Conservation (phyloP, 2,888 invertebrate species). For the Neoascia interrupta region DNA sequence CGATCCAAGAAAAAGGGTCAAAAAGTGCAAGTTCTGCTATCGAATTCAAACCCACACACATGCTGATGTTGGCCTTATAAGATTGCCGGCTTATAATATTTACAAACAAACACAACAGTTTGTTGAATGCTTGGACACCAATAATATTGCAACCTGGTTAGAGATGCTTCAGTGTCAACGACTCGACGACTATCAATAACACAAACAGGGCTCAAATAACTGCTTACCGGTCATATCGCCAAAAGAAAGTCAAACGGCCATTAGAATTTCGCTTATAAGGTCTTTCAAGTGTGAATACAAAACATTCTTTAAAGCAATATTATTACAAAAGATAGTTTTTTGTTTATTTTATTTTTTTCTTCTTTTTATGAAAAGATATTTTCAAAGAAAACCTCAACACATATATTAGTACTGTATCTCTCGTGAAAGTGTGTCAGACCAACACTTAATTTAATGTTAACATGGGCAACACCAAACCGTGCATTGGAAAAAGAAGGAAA, state of each 20-base stretch:
- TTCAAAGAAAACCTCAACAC: conserved; percentile 17
- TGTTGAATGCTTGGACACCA: too few relatives aligned
- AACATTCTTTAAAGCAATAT: conserved; percentile 15
- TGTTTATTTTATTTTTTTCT: too few relatives aligned
- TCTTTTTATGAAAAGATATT: conserved; percentile 36
- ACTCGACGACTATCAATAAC: not conserved
- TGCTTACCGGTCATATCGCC: not conserved
- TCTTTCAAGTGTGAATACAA: conserved; percentile 22
- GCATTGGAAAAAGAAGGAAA: too few relatives aligned
- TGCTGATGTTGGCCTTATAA: too few relatives aligned
- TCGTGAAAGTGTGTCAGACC: conserved; percentile 44
- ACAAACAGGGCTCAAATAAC: not conserved
- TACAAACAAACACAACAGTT: too few relatives aligned
- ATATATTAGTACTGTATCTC: conserved; percentile 19
- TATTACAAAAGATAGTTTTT: conserved; percentile 1
- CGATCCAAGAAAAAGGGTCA: not conserved
- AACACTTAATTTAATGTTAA: conserved; percentile 38
- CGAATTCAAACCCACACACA: too few relatives aligned
- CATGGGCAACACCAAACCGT: conserved; percentile 10
- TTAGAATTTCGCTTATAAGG: too few relatives aligned
- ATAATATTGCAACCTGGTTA: not conserved
- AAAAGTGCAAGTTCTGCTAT: conserved; percentile 32
- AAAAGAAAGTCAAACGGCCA: conserved; percentile 35
- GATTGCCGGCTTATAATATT: too few relatives aligned
- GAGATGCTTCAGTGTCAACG: not conserved